These are phyloP conservation scores for Grus americana DNA, from an alignment of 2,113 vertebrate genomes.

Conservation along the genomic window DNA sequence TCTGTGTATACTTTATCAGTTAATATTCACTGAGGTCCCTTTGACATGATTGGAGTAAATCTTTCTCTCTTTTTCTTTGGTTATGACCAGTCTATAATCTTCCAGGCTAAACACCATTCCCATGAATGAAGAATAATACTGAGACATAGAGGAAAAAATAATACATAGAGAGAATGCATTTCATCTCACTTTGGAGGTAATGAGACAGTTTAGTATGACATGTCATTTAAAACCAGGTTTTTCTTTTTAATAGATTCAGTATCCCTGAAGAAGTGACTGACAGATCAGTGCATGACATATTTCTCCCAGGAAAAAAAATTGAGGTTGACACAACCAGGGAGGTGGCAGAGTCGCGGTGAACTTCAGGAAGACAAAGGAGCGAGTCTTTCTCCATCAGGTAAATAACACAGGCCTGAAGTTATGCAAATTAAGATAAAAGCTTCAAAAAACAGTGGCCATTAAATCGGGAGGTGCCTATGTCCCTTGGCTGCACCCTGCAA, in stretches of 20 bases:
- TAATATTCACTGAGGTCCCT: constrained; percentile 39
- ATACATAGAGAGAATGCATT: not conserved
- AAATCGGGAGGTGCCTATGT: not conserved
- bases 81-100: constrained; percentile 62
- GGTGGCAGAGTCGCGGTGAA: not conserved
- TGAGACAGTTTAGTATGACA: constrained; percentile 69
- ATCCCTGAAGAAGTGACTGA: constrained; percentile 42
- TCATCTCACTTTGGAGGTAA: constrained; percentile 69
- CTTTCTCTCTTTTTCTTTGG: constrained; percentile 47
- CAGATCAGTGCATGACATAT: constrained; percentile 23
- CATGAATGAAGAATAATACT: constrained; percentile 43
- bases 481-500: not conserved
- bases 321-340: not conserved
- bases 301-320: not conserved
- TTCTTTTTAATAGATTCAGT: constrained; percentile 57
- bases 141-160: constrained; percentile 34
- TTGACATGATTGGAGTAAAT: constrained; percentile 46
- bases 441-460: not conserved
- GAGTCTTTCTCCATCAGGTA: not conserved
- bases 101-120: constrained; percentile 8
- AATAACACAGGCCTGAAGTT: not conserved
- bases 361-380: not conserved
- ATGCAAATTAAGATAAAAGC: not conserved
- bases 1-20: constrained; percentile 34
- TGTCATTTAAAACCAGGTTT: constrained; percentile 66